Conservation (phyloP, 2,113 vertebrate species). For the Grammomys dolichurus region DNA sequence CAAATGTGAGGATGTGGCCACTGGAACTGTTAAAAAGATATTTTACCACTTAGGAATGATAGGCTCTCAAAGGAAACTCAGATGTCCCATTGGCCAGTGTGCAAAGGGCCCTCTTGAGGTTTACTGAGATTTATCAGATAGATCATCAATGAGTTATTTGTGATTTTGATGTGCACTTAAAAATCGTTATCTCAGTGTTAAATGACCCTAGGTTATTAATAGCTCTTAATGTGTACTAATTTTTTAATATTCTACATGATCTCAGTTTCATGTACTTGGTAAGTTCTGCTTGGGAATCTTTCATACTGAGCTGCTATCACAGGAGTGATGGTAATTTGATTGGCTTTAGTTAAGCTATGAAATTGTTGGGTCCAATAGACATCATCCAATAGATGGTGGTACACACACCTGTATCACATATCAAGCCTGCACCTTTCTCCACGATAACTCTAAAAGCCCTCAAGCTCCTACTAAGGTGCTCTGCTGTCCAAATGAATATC, state of each 20-base stretch:
- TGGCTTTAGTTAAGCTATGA: neutral
- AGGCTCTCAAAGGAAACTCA: neutral
- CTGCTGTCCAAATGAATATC: neutral
- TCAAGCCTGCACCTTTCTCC: neutral
- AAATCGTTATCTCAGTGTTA: neutral
- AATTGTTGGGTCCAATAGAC: rapidly evolving
- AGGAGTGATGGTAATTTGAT: neutral
- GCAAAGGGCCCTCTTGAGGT: rapidly evolving
- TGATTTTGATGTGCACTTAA: neutral
- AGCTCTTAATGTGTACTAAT: neutral
- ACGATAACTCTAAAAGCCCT: too few relatives aligned
- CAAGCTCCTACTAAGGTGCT: rapidly evolving
- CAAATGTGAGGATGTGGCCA: neutral
- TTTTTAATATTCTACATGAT: neutral
- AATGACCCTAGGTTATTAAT: neutral
- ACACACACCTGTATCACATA: rapidly evolving
- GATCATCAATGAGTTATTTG: neutral
- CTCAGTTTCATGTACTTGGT: neutral
- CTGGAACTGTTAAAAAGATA: neutral
- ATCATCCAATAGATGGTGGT: too few relatives aligned
- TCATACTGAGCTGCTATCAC: neutral
- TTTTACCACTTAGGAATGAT: neutral
- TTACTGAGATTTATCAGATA: neutral
- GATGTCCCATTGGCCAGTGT: neutral
- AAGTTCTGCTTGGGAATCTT: neutral